These are phyloP conservation scores for Ctenochaetus hawaiiensis DNA, from an alignment of 2,797 vertebrate species.

Conservation along the genomic window DNA sequence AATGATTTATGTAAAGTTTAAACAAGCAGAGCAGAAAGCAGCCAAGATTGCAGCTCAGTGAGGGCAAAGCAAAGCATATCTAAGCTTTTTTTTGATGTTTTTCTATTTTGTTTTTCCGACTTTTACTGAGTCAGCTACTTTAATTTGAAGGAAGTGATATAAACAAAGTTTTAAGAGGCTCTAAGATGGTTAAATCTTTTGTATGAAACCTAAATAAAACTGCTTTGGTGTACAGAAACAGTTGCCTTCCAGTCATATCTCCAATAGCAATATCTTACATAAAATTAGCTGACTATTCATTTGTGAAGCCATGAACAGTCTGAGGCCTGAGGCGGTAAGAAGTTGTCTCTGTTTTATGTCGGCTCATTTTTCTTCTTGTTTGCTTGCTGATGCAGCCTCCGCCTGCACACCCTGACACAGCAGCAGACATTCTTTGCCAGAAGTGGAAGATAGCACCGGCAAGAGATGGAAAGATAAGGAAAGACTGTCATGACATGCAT, in stretches of 20 bases:
- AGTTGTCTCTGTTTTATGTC: constrained; percentile 36
- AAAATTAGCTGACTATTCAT: constrained; percentile 28
- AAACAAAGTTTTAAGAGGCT: neutral
- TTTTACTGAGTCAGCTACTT: neutral
- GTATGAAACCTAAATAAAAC: neutral
- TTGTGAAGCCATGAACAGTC: constrained; percentile 4
- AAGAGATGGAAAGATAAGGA: constrained; percentile 77
- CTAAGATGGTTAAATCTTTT: neutral
- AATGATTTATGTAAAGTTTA: too few relatives aligned
- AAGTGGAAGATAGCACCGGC: constrained; percentile 71
- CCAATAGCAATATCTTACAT: constrained; percentile 6
- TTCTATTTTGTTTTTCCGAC: too few relatives aligned
- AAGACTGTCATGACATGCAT: constrained; percentile 82
- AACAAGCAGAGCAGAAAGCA: too few relatives aligned
- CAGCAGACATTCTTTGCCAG: constrained; percentile 76
- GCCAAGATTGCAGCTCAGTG: too few relatives aligned
- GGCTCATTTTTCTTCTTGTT: constrained; percentile 42
- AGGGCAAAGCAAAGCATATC: neutral
- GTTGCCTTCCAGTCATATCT: neutral
- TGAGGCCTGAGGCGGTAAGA: neutral
- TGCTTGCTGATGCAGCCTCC: constrained; percentile 50
- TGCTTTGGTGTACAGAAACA: neutral
- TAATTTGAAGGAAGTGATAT: neutral
- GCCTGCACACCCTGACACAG: constrained; percentile 73
- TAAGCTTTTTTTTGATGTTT: neutral